phyloP scores from a whole-genome alignment of 2,113 vertebrate genomes.

The Cervus canadensis region DNA sequence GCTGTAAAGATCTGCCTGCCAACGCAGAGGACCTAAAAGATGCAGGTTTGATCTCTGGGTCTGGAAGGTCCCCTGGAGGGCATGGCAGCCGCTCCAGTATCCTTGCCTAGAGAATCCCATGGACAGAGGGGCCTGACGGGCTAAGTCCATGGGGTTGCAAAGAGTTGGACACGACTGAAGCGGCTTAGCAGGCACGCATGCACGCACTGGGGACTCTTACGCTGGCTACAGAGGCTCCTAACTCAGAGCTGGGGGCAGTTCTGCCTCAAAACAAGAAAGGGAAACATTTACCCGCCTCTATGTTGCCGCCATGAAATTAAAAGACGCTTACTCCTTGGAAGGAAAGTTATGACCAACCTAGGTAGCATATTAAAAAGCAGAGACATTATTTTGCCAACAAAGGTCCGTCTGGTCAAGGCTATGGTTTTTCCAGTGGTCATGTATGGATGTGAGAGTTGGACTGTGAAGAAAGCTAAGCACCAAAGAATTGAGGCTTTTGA shows the following conservation, averaged over 20 bases:
- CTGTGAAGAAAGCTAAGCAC: too few species aligned
- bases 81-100: neutral
- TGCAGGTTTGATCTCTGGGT: neutral
- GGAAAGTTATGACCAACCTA: too few species aligned
- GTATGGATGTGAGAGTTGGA: too few species aligned
- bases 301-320: too few species aligned
- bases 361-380: too few species aligned
- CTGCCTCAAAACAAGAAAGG: neutral
- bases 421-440: too few species aligned
- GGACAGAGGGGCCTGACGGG: neutral
- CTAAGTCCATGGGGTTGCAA: neutral
- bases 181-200: neutral
- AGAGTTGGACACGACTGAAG: neutral
- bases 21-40: neutral
- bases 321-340: too few species aligned
- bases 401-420: too few species aligned
- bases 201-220: fast-evolving
- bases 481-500: too few species aligned
- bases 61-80: neutral
- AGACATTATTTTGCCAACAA: too few species aligned
- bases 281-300: neutral
- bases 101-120: neutral
- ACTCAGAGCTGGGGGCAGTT: neutral
- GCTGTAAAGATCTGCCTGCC: neutral
- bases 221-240: neutral